Evolutionary conservation across 2,888 invertebrate species (phyloP).

Genomic region (Alsophila aescularia): DNA sequence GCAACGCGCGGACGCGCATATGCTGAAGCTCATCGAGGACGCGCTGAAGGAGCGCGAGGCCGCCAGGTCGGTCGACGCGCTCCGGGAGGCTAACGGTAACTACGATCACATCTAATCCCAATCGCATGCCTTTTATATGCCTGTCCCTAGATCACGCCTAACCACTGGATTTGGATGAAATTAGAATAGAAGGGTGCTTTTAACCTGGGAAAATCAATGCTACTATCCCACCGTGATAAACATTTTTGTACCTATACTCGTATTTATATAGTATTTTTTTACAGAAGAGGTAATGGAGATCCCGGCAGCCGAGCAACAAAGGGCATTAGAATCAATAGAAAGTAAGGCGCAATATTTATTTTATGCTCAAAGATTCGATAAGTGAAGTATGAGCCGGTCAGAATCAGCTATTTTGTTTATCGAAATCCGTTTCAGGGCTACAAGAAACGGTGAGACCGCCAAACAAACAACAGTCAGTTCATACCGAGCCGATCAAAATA

Average conservation of each 20-base stretch:
- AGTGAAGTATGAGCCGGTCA: too few species aligned
- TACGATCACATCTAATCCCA: too few species aligned
- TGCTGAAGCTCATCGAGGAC: constrained; percentile 49
- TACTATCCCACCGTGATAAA: too few species aligned
- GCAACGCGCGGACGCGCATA: constrained; percentile 28
- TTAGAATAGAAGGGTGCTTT: too few species aligned
- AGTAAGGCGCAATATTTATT: background rate
- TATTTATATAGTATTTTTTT: background rate
- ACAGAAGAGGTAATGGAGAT: constrained; percentile 13
- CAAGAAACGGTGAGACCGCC: constrained; percentile 6
- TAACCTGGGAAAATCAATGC: too few species aligned
- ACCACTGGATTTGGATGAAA: too few species aligned
- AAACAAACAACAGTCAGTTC: background rate
- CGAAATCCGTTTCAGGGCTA: constrained; percentile 5
- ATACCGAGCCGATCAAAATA: constrained; percentile 22
- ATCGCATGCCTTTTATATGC: too few species aligned
- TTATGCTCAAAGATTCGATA: background rate
- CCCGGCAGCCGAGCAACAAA: constrained; percentile 10
- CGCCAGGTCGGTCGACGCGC: constrained; percentile 42
- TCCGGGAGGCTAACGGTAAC: constrained; percentile 26
- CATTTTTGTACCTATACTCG: too few species aligned
- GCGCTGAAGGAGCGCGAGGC: constrained; percentile 45
- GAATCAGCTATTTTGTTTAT: too few species aligned
- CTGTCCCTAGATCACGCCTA: too few species aligned
- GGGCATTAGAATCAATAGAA: constrained; percentile 20